Conservation (phyloP, 2,888 invertebrate genomes). For the Melitaea athalia region DNA sequence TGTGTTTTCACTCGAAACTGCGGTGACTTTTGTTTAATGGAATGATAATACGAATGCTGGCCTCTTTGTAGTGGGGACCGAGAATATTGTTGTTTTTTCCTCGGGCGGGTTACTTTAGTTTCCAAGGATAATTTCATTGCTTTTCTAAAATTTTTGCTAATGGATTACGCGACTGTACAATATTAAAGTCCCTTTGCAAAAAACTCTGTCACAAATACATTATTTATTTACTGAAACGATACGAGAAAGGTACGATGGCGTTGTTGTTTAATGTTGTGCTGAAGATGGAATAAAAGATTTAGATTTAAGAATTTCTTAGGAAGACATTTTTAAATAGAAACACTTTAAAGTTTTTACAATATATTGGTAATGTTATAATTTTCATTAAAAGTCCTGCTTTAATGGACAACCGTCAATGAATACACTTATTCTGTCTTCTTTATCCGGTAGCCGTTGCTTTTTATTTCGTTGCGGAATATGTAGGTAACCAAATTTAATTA, state of each 20-base stretch:
- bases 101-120: slow-evolving; percentile 75
- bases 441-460: slow-evolving; percentile 46
- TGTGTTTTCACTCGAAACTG: slow-evolving; percentile 80
- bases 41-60: slow-evolving; percentile 80
- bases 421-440: neutral
- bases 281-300: neutral
- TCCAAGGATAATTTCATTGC: slow-evolving; percentile 75
- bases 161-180: slow-evolving; percentile 61
- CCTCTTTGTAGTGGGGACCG: slow-evolving; percentile 76
- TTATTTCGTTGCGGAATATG: slow-evolving; percentile 57
- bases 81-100: slow-evolving; percentile 78
- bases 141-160: slow-evolving; percentile 67
- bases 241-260: neutral
- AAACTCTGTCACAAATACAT: slow-evolving; percentile 20
- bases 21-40: slow-evolving; percentile 82
- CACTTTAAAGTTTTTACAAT: neutral
- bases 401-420: neutral
- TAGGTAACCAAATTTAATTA: slow-evolving; percentile 77
- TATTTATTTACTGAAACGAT: slow-evolving; percentile 9
- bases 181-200: slow-evolving; percentile 54
- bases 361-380: neutral
- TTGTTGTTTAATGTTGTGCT: neutral
- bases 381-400: neutral
- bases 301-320: neutral
- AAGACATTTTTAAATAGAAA: neutral